Evolutionary conservation across 2,113 vertebrate genomes (phyloP).

Genomic region (Gila orcuttii): DNA sequence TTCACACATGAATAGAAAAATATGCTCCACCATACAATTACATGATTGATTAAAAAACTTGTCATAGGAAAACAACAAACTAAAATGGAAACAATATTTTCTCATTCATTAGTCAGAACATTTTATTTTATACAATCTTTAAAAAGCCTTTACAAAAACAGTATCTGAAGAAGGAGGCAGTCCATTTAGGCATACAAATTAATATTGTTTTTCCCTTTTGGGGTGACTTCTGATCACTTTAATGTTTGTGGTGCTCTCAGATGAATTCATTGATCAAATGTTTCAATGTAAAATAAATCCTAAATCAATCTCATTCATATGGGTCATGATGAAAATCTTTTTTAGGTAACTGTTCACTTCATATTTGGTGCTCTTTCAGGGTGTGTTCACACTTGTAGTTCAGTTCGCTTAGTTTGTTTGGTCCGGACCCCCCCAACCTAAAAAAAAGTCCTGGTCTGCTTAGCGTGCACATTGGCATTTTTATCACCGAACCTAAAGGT

Average conservation of each 20-base stretch:
- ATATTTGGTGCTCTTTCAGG: not conserved
- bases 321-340: not conserved
- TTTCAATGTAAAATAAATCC: constrained; percentile 14
- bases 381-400: too few relatives aligned
- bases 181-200: constrained; percentile 42
- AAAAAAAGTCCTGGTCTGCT: too few relatives aligned
- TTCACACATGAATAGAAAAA: constrained; percentile 58
- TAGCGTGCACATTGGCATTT: too few relatives aligned
- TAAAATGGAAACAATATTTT: constrained; percentile 45
- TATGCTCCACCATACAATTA: constrained; percentile 58
- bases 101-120: constrained; percentile 53
- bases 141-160: constrained; percentile 54
- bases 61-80: constrained; percentile 40
- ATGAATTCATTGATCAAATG: constrained; percentile 10
- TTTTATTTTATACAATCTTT: constrained; percentile 51
- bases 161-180: constrained; percentile 43
- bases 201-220: not conserved
- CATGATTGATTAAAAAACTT: constrained; percentile 50
- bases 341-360: not conserved
- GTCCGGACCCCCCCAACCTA: too few relatives aligned
- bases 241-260: constrained; percentile 12
- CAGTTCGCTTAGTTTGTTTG: too few relatives aligned
- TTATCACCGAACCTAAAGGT: too few relatives aligned
- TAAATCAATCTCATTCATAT: not conserved
- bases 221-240: constrained; percentile 16